A percentile compares a stretch with the other conserved stretches of the same genome.
phyloP scores from a whole-genome alignment of 1,140 invertebrate species.

The Coboldia fuscipes region DNA sequence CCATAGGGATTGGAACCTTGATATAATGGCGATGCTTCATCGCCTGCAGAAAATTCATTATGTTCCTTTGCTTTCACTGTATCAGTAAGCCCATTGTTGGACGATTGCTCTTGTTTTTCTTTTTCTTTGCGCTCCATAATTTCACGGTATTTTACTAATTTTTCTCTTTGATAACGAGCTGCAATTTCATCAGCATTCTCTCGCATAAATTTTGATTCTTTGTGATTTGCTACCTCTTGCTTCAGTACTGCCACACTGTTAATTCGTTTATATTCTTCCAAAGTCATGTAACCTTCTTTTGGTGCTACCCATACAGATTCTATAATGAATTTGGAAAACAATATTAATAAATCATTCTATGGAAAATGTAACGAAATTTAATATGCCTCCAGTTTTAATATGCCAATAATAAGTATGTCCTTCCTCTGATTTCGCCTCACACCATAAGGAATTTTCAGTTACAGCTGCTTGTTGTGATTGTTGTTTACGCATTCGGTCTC shows the following conservation, averaged over 20 bases:
- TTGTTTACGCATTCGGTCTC: slow-evolving; percentile 14
- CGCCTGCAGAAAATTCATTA: slow-evolving; percentile 11
- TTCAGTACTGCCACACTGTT: slow-evolving; percentile 25
- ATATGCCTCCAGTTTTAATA: slow-evolving; percentile 38
- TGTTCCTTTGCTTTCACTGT: slow-evolving; percentile 12
- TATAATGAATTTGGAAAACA: slow-evolving; percentile 12
- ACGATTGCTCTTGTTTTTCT: slow-evolving; percentile 20
- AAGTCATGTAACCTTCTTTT: slow-evolving; percentile 34
- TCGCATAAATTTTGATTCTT: slow-evolving; percentile 13
- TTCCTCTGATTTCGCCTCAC: slow-evolving; percentile 41
- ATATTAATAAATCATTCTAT: neutral
- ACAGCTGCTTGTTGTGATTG: slow-evolving; percentile 20
- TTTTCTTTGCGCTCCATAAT: slow-evolving; percentile 18
- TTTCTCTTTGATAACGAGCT: slow-evolving; percentile 22
- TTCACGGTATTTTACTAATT: slow-evolving; percentile 10
- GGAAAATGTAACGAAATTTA: neutral
- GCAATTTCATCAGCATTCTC: slow-evolving; percentile 18
- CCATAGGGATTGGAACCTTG: slow-evolving; percentile 43
- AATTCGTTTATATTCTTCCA: slow-evolving; percentile 36
- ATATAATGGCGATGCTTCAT: slow-evolving; percentile 17
- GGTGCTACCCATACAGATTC: slow-evolving; percentile 43
- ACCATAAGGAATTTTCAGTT: slow-evolving; percentile 28
- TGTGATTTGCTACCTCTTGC: slow-evolving; percentile 21
- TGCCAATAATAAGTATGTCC: slow-evolving; percentile 65
- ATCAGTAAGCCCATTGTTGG: no score